Percentiles rank a stretch among this genome's conserved stretches.
Evolutionary conservation across 2,797 vertebrate species (phyloP).

Genomic region (Oreochromis mossambicus): DNA sequence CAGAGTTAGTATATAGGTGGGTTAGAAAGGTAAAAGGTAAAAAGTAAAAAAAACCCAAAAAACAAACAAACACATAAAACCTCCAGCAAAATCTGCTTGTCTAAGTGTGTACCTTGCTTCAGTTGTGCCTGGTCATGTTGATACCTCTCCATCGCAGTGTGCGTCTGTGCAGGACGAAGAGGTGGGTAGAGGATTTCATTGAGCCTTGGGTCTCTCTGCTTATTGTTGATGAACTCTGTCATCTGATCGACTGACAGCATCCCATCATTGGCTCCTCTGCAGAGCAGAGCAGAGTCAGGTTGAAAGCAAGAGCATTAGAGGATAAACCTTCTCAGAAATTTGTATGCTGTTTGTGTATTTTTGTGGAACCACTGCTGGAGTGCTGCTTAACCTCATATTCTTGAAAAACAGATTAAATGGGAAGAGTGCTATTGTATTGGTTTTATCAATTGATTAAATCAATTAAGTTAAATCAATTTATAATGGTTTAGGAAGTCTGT

Average conservation of each 20-base stretch:
- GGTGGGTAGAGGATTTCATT: constrained; percentile 98
- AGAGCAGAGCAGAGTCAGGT: neutral
- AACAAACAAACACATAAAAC: neutral
- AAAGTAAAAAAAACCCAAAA: neutral
- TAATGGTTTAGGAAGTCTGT: neutral
- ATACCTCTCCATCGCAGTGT: constrained; percentile 88
- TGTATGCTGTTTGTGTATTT: neutral
- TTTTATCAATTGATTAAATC: neutral
- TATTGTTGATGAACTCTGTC: constrained; percentile 96
- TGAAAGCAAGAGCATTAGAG: neutral
- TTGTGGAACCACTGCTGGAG: neutral
- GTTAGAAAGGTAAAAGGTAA: neutral
- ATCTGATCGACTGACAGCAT: constrained; percentile 89
- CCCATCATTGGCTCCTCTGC: constrained; percentile 84
- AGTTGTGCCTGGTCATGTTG: constrained; percentile 83
- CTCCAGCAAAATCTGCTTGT: neutral
- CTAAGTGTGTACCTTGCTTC: constrained; percentile 80
- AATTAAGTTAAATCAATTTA: fast-evolving
- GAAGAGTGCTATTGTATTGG: neutral
- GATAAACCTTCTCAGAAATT: neutral
- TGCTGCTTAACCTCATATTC: neutral
- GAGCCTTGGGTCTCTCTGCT: constrained; percentile 91
- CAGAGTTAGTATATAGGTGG: neutral
- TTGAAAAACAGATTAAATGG: neutral
- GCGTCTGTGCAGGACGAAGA: constrained; percentile 89